A percentile compares a stretch with the other conserved stretches of the same genome.
phyloP scores from a whole-genome alignment of 1,140 invertebrate genomes.

The Capitella teleta region DNA sequence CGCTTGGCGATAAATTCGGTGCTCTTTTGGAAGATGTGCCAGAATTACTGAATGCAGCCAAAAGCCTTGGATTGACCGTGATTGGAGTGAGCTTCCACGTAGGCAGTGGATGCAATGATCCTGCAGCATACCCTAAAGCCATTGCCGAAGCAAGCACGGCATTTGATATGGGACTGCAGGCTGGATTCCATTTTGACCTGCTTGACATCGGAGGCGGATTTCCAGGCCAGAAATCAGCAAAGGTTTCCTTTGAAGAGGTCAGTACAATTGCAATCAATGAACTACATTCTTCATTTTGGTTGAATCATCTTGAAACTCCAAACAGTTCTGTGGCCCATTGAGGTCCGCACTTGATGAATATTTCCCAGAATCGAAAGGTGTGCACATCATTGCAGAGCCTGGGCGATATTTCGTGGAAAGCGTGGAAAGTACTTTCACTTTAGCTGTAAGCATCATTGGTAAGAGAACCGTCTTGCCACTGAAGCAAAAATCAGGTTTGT shows the following conservation, averaged over 20 bases:
- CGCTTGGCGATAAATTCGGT: constrained; percentile 90
- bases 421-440: constrained; percentile 83
- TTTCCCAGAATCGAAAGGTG: constrained; percentile 60
- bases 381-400: constrained; percentile 87
- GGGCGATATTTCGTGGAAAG: constrained; percentile 82
- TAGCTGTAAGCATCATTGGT: constrained; percentile 75
- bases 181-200: constrained; percentile 41
- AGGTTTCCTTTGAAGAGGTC: constrained; percentile 42
- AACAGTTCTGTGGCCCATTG: constrained; percentile 62
- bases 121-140: constrained; percentile 40
- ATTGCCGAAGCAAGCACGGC: constrained; percentile 37
- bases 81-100: constrained; percentile 58
- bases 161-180: constrained; percentile 35
- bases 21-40: constrained; percentile 73
- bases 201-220: constrained; percentile 48
- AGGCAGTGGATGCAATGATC: constrained; percentile 45
- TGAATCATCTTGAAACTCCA: too few species aligned
- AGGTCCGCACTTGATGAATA: constrained; percentile 67
- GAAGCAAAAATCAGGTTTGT: too few species aligned
- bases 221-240: constrained; percentile 36
- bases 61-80: constrained; percentile 58
- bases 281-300: too few species aligned
- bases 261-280: too few species aligned
- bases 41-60: constrained; percentile 63
- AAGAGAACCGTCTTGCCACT: constrained; percentile 58